phyloP scores from a whole-genome alignment of 2,888 invertebrate species.

The Eilema griseolum region DNA sequence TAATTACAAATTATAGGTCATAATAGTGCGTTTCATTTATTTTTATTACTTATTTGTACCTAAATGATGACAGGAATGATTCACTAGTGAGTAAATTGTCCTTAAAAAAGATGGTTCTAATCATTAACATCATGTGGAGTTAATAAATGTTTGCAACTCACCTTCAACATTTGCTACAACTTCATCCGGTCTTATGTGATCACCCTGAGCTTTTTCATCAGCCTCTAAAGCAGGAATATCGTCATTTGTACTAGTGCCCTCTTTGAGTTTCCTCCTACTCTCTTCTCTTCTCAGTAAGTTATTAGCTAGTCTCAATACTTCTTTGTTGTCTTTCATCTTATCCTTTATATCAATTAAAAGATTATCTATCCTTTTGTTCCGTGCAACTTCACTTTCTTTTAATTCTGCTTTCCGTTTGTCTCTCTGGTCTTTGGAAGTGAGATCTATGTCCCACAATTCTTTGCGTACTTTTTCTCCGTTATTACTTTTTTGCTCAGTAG shows the following conservation, averaged over 20 bases:
- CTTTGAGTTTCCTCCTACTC: constrained; percentile 54
- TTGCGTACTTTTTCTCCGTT: constrained; percentile 57
- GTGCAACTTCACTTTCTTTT: constrained; percentile 63
- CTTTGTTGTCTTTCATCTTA: constrained; percentile 81
- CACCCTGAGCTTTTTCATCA: constrained; percentile 72
- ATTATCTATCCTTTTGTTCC: constrained; percentile 71
- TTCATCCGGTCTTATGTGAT: constrained; percentile 50
- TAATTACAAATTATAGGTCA: too few relatives aligned
- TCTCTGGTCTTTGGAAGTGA: constrained; percentile 55
- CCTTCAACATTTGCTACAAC: constrained; percentile 23
- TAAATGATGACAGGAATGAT: too few relatives aligned
- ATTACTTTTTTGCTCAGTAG: constrained; percentile 24
- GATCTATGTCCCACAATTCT: constrained; percentile 70
- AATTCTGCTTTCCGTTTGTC: constrained; percentile 59
- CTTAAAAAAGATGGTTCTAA: not conserved
- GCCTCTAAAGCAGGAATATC: constrained; percentile 51
- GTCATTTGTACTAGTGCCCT: constrained; percentile 47
- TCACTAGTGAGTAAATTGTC: too few relatives aligned
- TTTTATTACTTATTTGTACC: too few relatives aligned
- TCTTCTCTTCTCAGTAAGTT: constrained; percentile 74
- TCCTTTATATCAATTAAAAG: constrained; percentile 78
- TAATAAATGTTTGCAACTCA: not conserved
- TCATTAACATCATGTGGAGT: not conserved
- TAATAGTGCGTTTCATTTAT: too few relatives aligned
- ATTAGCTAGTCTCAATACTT: constrained; percentile 75